Evolutionary conservation across 2,797 vertebrate species (phyloP).

Genomic region (Protonibea diacanthus): DNA sequence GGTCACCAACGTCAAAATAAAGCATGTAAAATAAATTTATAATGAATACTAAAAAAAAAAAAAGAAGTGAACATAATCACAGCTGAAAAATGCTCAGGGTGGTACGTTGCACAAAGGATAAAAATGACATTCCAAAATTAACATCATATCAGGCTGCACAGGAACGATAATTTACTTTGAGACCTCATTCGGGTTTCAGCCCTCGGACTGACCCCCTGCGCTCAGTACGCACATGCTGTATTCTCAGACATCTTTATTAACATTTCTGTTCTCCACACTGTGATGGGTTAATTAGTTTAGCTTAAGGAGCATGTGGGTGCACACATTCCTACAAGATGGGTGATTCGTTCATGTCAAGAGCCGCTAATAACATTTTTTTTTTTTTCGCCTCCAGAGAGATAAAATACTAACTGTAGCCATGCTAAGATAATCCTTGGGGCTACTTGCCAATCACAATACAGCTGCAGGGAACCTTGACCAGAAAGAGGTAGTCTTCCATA

Average conservation of each 20-base stretch:
- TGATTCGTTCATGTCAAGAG: constrained; percentile 42
- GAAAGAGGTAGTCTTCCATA: constrained; percentile 16
- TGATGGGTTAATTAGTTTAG: constrained; percentile 41
- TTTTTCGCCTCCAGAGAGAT: constrained; percentile 34
- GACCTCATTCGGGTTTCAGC: constrained; percentile 4
- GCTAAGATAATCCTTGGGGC: constrained; percentile 46
- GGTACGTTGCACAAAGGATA: background rate
- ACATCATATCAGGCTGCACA: background rate
- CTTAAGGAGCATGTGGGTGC: constrained; percentile 18
- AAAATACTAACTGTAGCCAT: constrained; percentile 23
- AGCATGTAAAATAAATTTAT: background rate
- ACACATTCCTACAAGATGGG: constrained; percentile 18
- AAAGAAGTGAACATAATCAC: background rate
- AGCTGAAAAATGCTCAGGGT: background rate
- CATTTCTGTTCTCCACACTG: constrained; percentile 27
- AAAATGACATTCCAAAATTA: background rate
- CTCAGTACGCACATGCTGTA: constrained; percentile 1
- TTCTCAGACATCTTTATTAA: constrained; percentile 36
- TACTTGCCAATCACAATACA: constrained; percentile 33
- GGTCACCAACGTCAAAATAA: background rate
- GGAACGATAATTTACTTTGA: constrained; percentile 10
- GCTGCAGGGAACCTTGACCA: constrained; percentile 18
- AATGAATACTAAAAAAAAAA: background rate
- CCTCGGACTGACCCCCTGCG: background rate
- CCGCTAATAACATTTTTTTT: constrained; percentile 27